A percentile compares a stretch with the other conserved stretches of the same genome.
phyloP scores from a whole-genome alignment of 2,797 vertebrate genomes.

The Tauraco hartlaubi region DNA sequence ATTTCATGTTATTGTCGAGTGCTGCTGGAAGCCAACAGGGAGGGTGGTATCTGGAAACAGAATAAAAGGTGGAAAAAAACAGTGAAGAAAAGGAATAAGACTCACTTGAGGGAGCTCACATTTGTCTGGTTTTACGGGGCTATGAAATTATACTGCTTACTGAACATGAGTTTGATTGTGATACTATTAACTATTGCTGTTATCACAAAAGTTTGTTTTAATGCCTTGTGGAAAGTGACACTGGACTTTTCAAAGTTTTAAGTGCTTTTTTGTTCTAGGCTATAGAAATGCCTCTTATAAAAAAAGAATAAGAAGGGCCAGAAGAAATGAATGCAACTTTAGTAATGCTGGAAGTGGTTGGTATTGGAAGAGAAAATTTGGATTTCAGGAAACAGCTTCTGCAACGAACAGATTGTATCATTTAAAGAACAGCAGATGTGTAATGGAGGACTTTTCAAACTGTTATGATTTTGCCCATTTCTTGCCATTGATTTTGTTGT shows the following conservation, averaged over 20 bases:
- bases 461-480: conserved; percentile 29
- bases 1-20: not conserved
- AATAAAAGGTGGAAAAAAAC: not conserved
- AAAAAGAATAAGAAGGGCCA: not conserved
- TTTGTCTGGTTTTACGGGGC: not conserved
- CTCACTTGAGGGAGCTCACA: not conserved
- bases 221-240: not conserved
- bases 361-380: not conserved
- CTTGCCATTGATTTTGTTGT: conserved; percentile 16
- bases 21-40: not conserved
- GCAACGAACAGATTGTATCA: not conserved
- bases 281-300: not conserved
- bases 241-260: not conserved
- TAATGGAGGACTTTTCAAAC: not conserved
- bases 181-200: not conserved
- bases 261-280: not conserved
- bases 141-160: conserved; percentile 21
- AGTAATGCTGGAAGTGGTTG: not conserved
- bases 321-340: not conserved
- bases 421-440: conserved; percentile 42
- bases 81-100: not conserved
- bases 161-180: not conserved
- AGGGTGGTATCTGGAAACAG: not conserved
- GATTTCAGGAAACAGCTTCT: not conserved
- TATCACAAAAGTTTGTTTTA: not conserved